Evolutionary conservation across 2,888 invertebrate species (phyloP).

Genomic region (Cecidostiba fungosa): DNA sequence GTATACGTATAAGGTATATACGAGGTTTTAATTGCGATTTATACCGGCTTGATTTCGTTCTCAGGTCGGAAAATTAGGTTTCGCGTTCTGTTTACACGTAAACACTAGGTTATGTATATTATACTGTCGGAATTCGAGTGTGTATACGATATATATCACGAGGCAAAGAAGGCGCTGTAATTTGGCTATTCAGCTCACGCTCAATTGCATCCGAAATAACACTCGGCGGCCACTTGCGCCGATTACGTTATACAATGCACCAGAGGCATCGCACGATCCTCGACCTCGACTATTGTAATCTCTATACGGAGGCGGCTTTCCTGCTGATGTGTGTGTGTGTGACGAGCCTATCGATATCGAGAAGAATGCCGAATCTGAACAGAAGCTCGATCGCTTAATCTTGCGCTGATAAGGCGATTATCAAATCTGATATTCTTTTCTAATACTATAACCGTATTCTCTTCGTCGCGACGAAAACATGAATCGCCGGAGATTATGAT

Average conservation of each 20-base stretch:
- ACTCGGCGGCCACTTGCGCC: slow-evolving; percentile 16
- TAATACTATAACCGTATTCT: no score
- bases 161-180: slow-evolving; percentile 2
- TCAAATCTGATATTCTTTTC: no score
- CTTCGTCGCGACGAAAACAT: no score
- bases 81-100: not conserved
- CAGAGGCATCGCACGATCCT: slow-evolving; percentile 7
- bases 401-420: no score
- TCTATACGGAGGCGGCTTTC: no score
- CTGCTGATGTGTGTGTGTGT: no score
- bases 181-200: slow-evolving; percentile 36
- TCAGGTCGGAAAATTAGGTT: not conserved
- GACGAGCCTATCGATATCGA: no score
- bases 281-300: not conserved
- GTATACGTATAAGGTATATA: not conserved
- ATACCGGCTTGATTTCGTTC: not conserved
- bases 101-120: no score
- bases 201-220: slow-evolving; percentile 21
- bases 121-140: no score
- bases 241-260: slow-evolving; percentile 15
- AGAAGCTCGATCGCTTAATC: no score
- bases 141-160: not conserved
- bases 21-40: not conserved
- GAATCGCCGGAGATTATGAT: no score
- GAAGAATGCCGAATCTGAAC: no score